Percentiles rank a stretch among this genome's conserved stretches.
Evolutionary conservation across 2,113 vertebrate genomes (phyloP).

Genomic region (Siniperca chuatsi): DNA sequence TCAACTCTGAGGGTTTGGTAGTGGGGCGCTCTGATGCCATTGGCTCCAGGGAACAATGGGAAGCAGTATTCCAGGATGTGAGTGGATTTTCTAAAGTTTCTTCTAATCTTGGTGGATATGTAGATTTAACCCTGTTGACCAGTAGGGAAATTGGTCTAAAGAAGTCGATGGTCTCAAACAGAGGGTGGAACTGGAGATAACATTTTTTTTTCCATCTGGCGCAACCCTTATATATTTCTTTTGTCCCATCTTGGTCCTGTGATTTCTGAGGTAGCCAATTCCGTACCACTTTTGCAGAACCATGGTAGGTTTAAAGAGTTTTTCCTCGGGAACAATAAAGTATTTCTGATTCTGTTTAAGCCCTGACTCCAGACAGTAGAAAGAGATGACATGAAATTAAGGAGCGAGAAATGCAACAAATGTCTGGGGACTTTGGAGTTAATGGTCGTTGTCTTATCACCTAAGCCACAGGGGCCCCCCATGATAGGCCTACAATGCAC

Average conservation of each 20-base stretch:
- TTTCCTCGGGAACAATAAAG: no score
- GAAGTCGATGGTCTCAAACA: no score
- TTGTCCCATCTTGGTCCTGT: neutral
- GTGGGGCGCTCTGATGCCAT: constrained; percentile 96
- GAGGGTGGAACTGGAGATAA: neutral
- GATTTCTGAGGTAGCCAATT: neutral
- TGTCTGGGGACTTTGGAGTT: no score
- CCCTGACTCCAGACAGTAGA: neutral
- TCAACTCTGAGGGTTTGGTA: constrained; percentile 95
- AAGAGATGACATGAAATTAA: no score
- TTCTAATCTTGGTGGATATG: neutral
- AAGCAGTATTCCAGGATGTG: constrained; percentile 95
- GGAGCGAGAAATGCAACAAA: no score
- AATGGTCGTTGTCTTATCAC: no score
- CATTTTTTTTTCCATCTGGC: neutral
- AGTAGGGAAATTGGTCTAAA: neutral
- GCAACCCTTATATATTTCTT: neutral
- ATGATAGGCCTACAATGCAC: no score
- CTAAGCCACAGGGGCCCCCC: no score
- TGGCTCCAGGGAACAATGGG: constrained; percentile 96
- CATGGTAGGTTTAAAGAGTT: no score
- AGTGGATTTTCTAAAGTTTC: constrained; percentile 70
- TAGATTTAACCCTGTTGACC: neutral
- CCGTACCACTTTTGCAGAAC: neutral
- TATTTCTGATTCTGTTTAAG: neutral